Conservation (phyloP, 2,888 invertebrate genomes). For the Oasisia sp. region DNA sequence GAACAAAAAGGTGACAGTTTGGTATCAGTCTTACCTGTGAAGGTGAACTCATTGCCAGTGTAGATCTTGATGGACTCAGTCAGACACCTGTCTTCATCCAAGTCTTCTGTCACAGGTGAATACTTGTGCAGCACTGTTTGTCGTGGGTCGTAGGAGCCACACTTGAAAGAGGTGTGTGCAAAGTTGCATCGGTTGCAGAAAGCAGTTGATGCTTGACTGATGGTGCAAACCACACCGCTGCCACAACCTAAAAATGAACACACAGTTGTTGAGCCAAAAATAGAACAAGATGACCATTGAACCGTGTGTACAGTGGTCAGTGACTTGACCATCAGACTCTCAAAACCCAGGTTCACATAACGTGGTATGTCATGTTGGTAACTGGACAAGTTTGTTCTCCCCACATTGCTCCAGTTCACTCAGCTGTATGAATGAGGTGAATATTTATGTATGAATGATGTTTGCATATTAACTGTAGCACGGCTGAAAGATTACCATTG, state of each 20-base stretch:
- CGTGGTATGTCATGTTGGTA: no score
- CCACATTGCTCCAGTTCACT: no score
- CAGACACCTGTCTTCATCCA: constrained; percentile 42
- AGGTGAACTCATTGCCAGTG: constrained; percentile 39
- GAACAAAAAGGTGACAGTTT: neutral
- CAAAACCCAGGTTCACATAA: no score
- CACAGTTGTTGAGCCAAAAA: neutral
- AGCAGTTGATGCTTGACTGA: constrained; percentile 46
- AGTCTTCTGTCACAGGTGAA: neutral
- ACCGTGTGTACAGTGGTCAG: neutral
- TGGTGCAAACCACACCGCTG: constrained; percentile 55
- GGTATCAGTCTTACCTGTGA: constrained; percentile 38
- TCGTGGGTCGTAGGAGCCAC: constrained; percentile 44
- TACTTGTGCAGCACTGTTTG: neutral
- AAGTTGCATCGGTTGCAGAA: constrained; percentile 63
- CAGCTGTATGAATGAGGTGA: no score
- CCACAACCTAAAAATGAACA: constrained; percentile 59
- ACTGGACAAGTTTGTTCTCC: no score
- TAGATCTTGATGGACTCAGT: constrained; percentile 42
- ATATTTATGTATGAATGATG: no score
- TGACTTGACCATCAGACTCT: no score
- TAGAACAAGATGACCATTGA: neutral
- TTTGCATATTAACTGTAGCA: no score
- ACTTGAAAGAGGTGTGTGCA: constrained; percentile 47
- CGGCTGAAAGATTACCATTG: no score